phyloP scores from a whole-genome alignment of 30 jellyfish, hydroid and myxozoan species.

The Pseudorhiza aurosa region DNA sequence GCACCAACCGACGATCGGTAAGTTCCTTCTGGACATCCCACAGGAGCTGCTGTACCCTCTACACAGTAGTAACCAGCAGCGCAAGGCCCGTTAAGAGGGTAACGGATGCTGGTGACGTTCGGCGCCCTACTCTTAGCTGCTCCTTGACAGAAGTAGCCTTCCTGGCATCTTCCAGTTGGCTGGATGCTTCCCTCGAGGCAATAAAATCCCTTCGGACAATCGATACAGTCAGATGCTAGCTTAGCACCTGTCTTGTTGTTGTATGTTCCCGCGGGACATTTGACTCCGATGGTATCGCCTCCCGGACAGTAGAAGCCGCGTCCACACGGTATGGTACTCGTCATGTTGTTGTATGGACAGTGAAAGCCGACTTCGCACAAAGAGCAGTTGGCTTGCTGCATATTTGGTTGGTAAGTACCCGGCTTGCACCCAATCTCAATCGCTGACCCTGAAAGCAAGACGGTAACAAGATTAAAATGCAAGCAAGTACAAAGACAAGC shows the following conservation, averaged over 20 bases:
- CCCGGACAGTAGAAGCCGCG: conserved; percentile 95
- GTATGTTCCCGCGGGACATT: conserved; percentile 95
- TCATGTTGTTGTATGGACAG: conserved; percentile 90
- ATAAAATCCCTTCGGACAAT: conserved; percentile 85
- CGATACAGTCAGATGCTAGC: conserved; percentile 54
- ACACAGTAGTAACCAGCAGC: conserved; percentile 89
- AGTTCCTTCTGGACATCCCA: conserved; percentile 79
- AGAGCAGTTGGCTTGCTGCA: conserved; percentile 84
- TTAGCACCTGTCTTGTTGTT: conserved; percentile 88
- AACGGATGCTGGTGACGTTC: conserved; percentile 42
- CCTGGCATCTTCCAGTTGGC: conserved; percentile 88
- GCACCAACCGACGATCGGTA: conserved; percentile 89
- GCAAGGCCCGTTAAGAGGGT: conserved; percentile 87
- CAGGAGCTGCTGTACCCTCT: conserved; percentile 93
- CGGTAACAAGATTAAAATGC: too few relatives aligned
- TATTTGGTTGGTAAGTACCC: conserved; percentile 87
- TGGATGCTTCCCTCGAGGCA: conserved; percentile 84
- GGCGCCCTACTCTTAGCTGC: conserved; percentile 87
- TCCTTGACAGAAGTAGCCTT: conserved; percentile 91
- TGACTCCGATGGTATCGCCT: conserved; percentile 63
- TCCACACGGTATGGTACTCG: conserved; percentile 71
- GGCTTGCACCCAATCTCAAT: conserved; percentile 85
- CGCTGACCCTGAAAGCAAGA: conserved; percentile 64
- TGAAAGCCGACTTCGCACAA: conserved; percentile 70
- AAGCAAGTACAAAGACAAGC: too few relatives aligned